A percentile compares a stretch with the other conserved stretches of the same genome.
Evolutionary conservation across 1,140 invertebrate genomes (phyloP).

Genomic region (Neotoxoptera formosana): DNA sequence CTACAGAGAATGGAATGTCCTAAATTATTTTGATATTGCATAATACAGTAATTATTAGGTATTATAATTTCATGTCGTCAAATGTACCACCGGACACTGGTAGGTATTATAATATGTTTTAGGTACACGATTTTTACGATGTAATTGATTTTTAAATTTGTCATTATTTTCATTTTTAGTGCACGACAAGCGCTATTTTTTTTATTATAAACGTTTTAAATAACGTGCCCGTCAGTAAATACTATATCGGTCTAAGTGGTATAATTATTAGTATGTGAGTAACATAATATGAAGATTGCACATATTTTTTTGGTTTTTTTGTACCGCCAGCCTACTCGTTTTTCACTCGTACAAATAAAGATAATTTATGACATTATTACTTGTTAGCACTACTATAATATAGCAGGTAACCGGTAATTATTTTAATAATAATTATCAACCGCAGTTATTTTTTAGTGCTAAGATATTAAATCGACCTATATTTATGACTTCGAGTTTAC

Average conservation of each 20-base stretch:
- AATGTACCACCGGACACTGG: background rate
- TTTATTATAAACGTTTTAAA: conserved; percentile 1
- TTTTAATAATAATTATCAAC: background rate
- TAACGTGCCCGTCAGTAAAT: background rate
- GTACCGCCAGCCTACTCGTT: background rate
- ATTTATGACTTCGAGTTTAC: background rate
- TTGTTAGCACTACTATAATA: no score
- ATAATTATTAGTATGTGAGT: background rate
- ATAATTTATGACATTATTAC: background rate
- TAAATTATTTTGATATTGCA: background rate
- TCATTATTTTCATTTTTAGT: background rate
- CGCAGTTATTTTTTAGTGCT: background rate
- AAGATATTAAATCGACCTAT: background rate
- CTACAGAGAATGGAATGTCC: background rate
- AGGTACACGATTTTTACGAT: background rate
- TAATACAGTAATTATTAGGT: background rate
- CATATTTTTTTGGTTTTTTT: background rate
- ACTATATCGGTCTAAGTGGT: background rate
- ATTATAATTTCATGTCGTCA: background rate
- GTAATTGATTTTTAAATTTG: background rate
- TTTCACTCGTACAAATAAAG: background rate
- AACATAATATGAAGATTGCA: background rate
- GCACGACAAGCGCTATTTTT: background rate
- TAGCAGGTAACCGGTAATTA: background rate
- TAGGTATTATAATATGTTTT: background rate